Conservation (phyloP, 2,113 vertebrate genomes). For the Cyphomyrus discorhynchus region DNA sequence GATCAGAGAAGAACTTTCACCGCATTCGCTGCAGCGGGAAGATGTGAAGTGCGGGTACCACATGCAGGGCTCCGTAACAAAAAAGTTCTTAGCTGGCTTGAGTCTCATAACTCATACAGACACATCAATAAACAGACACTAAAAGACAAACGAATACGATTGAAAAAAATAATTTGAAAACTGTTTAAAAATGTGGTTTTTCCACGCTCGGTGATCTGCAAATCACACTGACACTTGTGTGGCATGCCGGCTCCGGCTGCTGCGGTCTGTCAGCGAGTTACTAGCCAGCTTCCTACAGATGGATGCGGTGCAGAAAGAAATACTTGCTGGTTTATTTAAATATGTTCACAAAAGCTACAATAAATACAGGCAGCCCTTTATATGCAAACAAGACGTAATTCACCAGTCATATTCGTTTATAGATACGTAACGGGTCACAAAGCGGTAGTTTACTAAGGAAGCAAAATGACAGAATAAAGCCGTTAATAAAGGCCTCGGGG, state of each 20-base stretch:
- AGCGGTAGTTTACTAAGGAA: background rate
- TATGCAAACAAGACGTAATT: background rate
- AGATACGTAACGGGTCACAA: background rate
- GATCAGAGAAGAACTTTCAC: background rate
- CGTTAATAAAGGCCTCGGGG: background rate
- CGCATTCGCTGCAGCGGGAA: background rate
- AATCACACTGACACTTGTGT: background rate
- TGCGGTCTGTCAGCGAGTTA: background rate
- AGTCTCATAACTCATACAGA: background rate
- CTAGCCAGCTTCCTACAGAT: background rate
- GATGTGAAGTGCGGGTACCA: background rate
- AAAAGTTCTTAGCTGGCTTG: background rate
- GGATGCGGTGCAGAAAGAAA: background rate
- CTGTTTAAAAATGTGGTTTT: background rate
- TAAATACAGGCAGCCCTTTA: background rate
- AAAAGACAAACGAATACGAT: background rate
- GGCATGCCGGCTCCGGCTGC: background rate
- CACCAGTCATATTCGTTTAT: background rate
- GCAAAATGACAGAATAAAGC: background rate
- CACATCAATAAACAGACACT: background rate
- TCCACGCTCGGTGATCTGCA: background rate
- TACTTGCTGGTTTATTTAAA: background rate
- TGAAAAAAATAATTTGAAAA: background rate
- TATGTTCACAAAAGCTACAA: background rate
- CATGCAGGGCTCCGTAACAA: background rate